A percentile compares a stretch with the other conserved stretches of the same genome.
These are phyloP conservation scores for Vidua chalybeata DNA, from an alignment of 2,113 vertebrate species.

Conservation along the genomic window DNA sequence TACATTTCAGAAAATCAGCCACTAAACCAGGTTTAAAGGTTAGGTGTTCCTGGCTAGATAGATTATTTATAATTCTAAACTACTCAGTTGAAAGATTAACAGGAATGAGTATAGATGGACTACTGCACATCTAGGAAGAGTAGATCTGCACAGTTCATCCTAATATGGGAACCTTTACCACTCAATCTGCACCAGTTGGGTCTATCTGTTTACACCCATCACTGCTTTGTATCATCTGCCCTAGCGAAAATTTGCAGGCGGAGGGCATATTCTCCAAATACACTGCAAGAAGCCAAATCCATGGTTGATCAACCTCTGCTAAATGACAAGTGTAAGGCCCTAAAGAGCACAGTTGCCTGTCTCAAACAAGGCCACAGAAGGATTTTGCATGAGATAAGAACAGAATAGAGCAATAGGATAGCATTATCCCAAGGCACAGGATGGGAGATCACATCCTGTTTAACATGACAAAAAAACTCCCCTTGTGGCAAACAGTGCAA, in stretches of 20 bases:
- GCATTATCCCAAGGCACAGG: neutral
- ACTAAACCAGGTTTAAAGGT: neutral
- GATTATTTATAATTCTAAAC: neutral
- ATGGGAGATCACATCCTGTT: neutral
- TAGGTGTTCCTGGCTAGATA: neutral
- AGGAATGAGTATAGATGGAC: neutral
- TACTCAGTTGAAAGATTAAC: neutral
- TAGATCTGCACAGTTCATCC: neutral
- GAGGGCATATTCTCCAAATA: neutral
- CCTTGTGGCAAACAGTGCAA: neutral
- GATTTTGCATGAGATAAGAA: neutral
- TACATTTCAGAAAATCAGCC: neutral
- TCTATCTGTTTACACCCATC: neutral
- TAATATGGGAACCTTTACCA: neutral
- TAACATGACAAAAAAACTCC: neutral
- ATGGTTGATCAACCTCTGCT: neutral
- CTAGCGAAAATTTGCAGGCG: rapidly evolving
- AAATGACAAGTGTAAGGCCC: neutral
- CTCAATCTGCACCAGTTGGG: neutral
- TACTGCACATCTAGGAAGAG: neutral
- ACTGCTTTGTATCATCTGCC: neutral
- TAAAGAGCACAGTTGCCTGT: neutral
- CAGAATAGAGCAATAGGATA: neutral
- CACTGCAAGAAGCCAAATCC: neutral
- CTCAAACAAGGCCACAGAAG: neutral